These are phyloP conservation scores for Yponomeuta sedellus DNA, from an alignment of 2,888 invertebrate species.

Conservation along the genomic window DNA sequence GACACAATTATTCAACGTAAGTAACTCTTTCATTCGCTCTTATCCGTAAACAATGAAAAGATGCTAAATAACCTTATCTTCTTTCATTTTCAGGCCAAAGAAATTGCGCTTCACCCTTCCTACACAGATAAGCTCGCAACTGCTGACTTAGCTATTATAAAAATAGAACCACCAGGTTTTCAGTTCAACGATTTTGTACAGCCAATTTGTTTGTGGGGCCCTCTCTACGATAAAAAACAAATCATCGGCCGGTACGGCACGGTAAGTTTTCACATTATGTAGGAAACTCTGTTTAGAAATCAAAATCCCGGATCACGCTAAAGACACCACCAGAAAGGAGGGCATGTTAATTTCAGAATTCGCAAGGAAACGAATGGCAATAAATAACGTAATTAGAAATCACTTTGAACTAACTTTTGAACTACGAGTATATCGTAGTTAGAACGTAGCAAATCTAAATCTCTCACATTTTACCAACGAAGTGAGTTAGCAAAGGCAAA, in stretches of 20 bases:
- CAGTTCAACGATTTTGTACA: conserved; percentile 55
- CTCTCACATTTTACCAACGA: too few relatives aligned
- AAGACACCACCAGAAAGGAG: too few relatives aligned
- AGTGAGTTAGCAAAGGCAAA: too few relatives aligned
- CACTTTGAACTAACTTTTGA: too few relatives aligned
- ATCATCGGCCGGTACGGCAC: conserved; percentile 50
- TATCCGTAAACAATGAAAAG: not conserved
- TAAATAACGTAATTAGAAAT: too few relatives aligned
- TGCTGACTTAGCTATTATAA: conserved; percentile 60
- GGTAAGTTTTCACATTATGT: conserved; percentile 31
- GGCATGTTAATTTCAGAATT: too few relatives aligned
- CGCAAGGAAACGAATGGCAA: too few relatives aligned
- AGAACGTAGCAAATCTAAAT: too few relatives aligned
- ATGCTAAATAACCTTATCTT: not conserved
- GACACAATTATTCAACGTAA: conserved; percentile 41
- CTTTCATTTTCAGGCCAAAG: conserved; percentile 40
- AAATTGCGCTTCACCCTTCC: conserved; percentile 54
- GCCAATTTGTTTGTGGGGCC: conserved; percentile 66
- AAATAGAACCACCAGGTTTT: conserved; percentile 37
- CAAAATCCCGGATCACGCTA: too few relatives aligned
- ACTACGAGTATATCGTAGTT: too few relatives aligned
- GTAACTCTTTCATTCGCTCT: conserved; percentile 19
- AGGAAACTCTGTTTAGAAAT: too few relatives aligned
- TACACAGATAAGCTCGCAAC: conserved; percentile 42
- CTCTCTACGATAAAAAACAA: conserved; percentile 51